These are phyloP conservation scores for Gadus chalcogrammus DNA, from an alignment of 2,113 vertebrate species.

Conservation along the genomic window DNA sequence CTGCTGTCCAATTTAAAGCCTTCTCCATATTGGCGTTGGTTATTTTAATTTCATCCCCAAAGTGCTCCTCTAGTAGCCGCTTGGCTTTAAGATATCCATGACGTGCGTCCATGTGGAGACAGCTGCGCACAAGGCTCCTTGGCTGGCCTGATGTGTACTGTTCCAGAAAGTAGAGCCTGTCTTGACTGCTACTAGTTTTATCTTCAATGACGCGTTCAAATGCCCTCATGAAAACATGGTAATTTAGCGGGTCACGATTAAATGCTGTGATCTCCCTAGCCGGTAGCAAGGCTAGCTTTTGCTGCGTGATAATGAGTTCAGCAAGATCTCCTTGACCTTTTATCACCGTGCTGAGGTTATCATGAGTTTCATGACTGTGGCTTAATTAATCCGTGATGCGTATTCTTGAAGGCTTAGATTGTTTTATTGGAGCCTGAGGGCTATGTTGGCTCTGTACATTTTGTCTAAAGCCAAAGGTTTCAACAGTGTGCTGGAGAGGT, in stretches of 20 bases:
- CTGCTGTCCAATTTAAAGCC: background rate
- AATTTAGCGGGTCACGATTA: conserved; percentile 11
- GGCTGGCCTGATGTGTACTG: background rate
- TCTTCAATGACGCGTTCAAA: conserved; percentile 5
- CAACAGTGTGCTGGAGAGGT: too few relatives aligned
- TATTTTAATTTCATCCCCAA: conserved; percentile 11
- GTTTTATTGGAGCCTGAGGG: too few relatives aligned
- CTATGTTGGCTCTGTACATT: too few relatives aligned
- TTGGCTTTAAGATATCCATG: conserved; percentile 2
- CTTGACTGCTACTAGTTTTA: background rate
- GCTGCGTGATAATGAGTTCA: background rate
- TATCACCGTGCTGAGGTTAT: too few relatives aligned
- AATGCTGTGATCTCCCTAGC: conserved; percentile 1
- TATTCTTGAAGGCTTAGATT: too few relatives aligned
- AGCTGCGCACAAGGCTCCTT: conserved; percentile 6
- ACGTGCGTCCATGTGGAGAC: conserved; percentile 1
- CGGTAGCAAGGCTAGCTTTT: background rate
- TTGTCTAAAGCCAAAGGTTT: too few relatives aligned
- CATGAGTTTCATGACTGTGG: too few relatives aligned
- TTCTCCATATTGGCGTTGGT: conserved; percentile 8
- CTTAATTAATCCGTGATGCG: too few relatives aligned
- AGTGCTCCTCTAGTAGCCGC: background rate
- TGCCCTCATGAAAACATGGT: conserved; percentile 7
- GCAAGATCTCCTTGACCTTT: too few relatives aligned
- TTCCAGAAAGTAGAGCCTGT: conserved; percentile 5